phyloP scores from a whole-genome alignment of 64 coral and sea anemone genomes.

The Cladopsammia gracilis region DNA sequence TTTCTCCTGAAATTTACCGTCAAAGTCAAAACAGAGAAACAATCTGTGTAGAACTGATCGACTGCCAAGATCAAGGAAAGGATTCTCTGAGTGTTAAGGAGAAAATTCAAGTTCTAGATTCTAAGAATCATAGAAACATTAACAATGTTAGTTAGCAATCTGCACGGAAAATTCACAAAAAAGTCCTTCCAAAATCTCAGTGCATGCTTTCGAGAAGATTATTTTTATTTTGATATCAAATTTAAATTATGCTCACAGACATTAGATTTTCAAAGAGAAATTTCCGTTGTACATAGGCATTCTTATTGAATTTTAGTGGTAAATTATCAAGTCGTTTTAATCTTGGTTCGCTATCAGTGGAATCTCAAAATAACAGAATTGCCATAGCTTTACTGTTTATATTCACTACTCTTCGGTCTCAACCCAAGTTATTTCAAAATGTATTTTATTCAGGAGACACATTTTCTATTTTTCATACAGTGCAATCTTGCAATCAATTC shows the following conservation, averaged over 20 bases:
- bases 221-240: slow-evolving; percentile 13
- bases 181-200: not conserved
- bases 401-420: too few relatives aligned
- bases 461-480: too few relatives aligned
- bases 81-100: slow-evolving; percentile 10
- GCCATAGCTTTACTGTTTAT: too few relatives aligned
- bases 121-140: slow-evolving; percentile 21
- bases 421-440: too few relatives aligned
- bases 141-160: not conserved
- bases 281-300: not conserved
- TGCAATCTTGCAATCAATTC: too few relatives aligned
- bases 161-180: not conserved
- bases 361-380: too few relatives aligned
- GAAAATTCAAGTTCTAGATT: slow-evolving; percentile 24
- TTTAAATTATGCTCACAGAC: slow-evolving; percentile 5
- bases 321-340: not conserved
- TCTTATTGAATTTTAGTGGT: not conserved
- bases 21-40: not conserved
- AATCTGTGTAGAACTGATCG: not conserved
- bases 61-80: not conserved
- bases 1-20: not conserved
- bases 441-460: too few relatives aligned
- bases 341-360: too few relatives aligned
- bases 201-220: not conserved
- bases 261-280: slow-evolving; percentile 26